phyloP scores from a whole-genome alignment of 2,113 vertebrate genomes.

The Charina bottae region DNA sequence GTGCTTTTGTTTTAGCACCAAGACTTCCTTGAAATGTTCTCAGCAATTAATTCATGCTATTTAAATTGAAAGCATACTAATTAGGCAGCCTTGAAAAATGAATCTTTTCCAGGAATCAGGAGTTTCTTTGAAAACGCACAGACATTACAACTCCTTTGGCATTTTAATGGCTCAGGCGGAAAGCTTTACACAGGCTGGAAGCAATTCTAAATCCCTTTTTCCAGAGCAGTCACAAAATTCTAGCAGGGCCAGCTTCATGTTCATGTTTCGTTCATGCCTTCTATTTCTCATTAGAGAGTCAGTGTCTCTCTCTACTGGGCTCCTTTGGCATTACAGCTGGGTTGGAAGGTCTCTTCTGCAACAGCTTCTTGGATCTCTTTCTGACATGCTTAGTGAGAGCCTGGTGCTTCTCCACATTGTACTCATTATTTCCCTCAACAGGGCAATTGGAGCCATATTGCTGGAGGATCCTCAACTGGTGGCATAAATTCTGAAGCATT shows the following conservation, averaged over 20 bases:
- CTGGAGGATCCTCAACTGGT: neutral
- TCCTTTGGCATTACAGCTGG: neutral
- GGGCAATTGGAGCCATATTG: neutral
- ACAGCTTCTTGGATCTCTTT: neutral
- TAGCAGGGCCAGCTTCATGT: neutral
- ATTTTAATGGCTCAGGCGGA: slow-evolving; percentile 40
- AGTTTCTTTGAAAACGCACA: slow-evolving; percentile 61
- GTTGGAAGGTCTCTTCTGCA: neutral
- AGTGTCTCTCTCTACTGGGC: neutral
- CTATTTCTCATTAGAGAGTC: neutral
- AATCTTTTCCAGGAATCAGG: slow-evolving; percentile 67
- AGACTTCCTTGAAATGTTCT: slow-evolving; percentile 60
- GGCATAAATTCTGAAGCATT: neutral
- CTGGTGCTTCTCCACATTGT: neutral
- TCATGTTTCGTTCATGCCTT: neutral
- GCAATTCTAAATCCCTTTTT: slow-evolving; percentile 11
- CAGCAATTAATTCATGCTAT: slow-evolving; percentile 70
- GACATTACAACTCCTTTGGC: slow-evolving; percentile 58
- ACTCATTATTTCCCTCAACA: neutral
- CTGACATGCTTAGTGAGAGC: neutral
- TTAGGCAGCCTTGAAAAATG: slow-evolving; percentile 63
- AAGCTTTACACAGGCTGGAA: slow-evolving; percentile 8
- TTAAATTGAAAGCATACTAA: slow-evolving; percentile 74
- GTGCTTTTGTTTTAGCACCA: slow-evolving; percentile 55
- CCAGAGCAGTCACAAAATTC: neutral